phyloP scores from a whole-genome alignment of 2,113 vertebrate genomes.

The Xiphophorus couchianus region DNA sequence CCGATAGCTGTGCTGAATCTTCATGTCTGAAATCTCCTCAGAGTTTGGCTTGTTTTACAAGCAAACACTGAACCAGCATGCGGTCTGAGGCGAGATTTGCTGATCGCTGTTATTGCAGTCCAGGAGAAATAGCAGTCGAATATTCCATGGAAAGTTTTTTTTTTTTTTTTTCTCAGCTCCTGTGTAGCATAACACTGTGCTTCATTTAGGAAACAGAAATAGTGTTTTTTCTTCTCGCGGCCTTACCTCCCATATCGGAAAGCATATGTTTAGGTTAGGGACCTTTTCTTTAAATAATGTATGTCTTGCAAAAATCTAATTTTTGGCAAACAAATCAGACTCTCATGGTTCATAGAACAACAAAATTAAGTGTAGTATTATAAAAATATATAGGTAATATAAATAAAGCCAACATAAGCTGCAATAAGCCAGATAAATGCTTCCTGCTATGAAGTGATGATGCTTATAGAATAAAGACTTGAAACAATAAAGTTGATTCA shows the following conservation, averaged over 20 bases:
- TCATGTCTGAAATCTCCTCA: neutral
- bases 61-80: slow-evolving; percentile 1
- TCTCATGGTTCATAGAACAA: too few relatives aligned
- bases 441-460: too few relatives aligned
- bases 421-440: too few relatives aligned
- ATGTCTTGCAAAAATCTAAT: too few relatives aligned
- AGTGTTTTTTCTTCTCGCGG: neutral
- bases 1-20: neutral
- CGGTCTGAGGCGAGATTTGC: slow-evolving; percentile 19
- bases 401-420: too few relatives aligned
- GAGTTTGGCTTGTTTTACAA: neutral
- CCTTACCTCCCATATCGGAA: neutral
- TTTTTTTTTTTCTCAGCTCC: slow-evolving; percentile 6
- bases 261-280: too few relatives aligned
- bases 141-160: slow-evolving; percentile 43
- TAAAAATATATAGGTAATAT: too few relatives aligned
- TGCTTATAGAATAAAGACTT: too few relatives aligned
- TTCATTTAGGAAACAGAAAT: slow-evolving; percentile 55
- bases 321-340: too few relatives aligned
- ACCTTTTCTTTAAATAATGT: too few relatives aligned
- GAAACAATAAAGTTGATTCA: too few relatives aligned
- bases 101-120: slow-evolving; percentile 20
- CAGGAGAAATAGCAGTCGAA: slow-evolving; percentile 47
- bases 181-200: slow-evolving; percentile 22
- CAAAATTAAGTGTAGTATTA: too few relatives aligned